A percentile compares a stretch with the other conserved stretches of the same genome.
Evolutionary conservation across 2,113 vertebrate genomes (phyloP).

Genomic region (Cairina moschata): DNA sequence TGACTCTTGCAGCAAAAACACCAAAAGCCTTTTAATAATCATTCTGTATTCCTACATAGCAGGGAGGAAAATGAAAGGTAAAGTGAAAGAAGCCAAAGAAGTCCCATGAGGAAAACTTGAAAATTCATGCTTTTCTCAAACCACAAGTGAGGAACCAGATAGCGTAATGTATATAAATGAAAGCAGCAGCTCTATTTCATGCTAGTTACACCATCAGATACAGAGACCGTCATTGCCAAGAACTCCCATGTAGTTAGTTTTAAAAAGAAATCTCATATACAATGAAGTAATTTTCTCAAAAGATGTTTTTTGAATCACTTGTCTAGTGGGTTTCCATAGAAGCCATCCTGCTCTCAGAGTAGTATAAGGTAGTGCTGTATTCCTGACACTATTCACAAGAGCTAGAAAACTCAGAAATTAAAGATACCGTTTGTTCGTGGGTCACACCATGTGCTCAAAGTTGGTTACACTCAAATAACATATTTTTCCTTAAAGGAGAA

Average conservation of each 20-base stretch:
- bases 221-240: slow-evolving; percentile 50
- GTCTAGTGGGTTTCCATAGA: slow-evolving; percentile 24
- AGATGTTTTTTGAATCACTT: slow-evolving; percentile 47
- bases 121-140: slow-evolving; percentile 62
- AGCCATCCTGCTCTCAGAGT: background rate
- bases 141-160: slow-evolving; percentile 53
- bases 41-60: background rate
- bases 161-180: slow-evolving; percentile 51
- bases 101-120: slow-evolving; percentile 43
- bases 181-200: slow-evolving; percentile 68
- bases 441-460: background rate
- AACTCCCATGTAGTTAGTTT: slow-evolving; percentile 57
- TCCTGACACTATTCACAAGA: background rate
- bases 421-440: background rate
- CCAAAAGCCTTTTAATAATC: slow-evolving; percentile 19
- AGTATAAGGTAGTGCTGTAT: background rate
- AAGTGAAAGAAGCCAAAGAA: slow-evolving; percentile 47
- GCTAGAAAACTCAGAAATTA: slow-evolving; percentile 6
- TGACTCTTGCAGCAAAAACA: background rate
- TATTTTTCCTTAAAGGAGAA: slow-evolving; percentile 1
- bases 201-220: slow-evolving; percentile 62
- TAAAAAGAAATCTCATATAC: slow-evolving; percentile 36
- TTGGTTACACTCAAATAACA: background rate
- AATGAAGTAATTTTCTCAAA: slow-evolving; percentile 60
- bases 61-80: slow-evolving; percentile 51